These are phyloP conservation scores for Scomber japonicus DNA, from an alignment of 2,113 vertebrate genomes.

Conservation along the genomic window DNA sequence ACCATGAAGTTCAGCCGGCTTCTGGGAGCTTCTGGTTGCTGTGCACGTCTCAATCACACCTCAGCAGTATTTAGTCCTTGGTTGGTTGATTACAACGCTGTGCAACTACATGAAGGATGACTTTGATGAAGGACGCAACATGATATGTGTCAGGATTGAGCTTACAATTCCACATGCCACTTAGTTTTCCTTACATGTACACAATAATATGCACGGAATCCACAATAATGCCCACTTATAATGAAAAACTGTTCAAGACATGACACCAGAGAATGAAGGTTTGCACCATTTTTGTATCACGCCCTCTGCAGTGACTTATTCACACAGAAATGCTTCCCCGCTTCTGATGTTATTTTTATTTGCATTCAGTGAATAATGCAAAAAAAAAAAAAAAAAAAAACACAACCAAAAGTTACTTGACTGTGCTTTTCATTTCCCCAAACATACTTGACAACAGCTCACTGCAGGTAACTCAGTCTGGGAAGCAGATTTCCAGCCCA, in stretches of 20 bases:
- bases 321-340: conserved; percentile 26
- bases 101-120: background rate
- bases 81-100: conserved; percentile 30
- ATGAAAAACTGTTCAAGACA: conserved; percentile 20
- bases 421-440: conserved; percentile 62
- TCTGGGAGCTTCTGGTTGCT: conserved; percentile 30
- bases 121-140: conserved; percentile 41
- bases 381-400: conserved; percentile 8
- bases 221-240: conserved; percentile 30
- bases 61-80: conserved; percentile 54
- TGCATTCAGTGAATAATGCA: conserved; percentile 67
- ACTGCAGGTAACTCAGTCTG: conserved; percentile 47
- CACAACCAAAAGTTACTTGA: conserved; percentile 62
- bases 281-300: conserved; percentile 7
- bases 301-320: conserved; percentile 19
- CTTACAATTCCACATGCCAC: conserved; percentile 8
- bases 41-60: conserved; percentile 35
- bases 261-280: conserved; percentile 12
- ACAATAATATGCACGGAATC: conserved; percentile 22
- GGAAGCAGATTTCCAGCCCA: conserved; percentile 56
- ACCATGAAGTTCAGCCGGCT: conserved; percentile 9
- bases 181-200: background rate
- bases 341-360: conserved; percentile 69
- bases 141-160: conserved; percentile 20
- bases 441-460: conserved; percentile 74